Percentiles rank a stretch among this genome's conserved stretches.
Conservation (phyloP, 2,113 vertebrate species). For the Lophura nycthemera region DNA sequence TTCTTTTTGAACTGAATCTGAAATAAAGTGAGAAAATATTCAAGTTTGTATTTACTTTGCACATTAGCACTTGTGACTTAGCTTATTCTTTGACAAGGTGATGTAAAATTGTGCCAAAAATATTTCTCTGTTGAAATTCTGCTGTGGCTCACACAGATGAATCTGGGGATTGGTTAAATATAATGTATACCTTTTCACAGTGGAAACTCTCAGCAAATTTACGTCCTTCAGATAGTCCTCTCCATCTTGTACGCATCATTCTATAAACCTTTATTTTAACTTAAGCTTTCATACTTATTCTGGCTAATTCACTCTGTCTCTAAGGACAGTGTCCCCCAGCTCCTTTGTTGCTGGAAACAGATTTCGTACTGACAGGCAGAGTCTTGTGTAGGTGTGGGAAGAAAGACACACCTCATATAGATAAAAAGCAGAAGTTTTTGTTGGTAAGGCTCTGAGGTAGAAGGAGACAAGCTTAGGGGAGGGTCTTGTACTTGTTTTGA, state of each 20-base stretch:
- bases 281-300: neutral
- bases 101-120: neutral
- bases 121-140: neutral
- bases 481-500: neutral
- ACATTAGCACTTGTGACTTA: neutral
- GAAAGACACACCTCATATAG: constrained; percentile 34
- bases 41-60: neutral
- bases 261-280: constrained; percentile 27
- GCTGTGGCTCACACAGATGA: neutral
- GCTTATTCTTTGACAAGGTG: neutral
- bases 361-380: constrained; percentile 39
- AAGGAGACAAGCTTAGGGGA: neutral
- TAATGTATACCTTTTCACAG: neutral
- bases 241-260: neutral
- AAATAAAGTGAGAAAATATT: neutral
- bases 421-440: neutral
- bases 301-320: constrained; percentile 27
- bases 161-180: neutral
- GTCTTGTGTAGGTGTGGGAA: constrained; percentile 49
- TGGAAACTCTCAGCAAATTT: constrained; percentile 1
- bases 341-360: constrained; percentile 27
- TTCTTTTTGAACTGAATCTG: neutral
- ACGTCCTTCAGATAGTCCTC: neutral
- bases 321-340: neutral
- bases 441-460: neutral